A percentile compares a stretch with the other conserved stretches of the same genome.
phyloP scores from a whole-genome alignment of 53 echinoderm and acorn worm genomes.

The Glandiceps talaboti region DNA sequence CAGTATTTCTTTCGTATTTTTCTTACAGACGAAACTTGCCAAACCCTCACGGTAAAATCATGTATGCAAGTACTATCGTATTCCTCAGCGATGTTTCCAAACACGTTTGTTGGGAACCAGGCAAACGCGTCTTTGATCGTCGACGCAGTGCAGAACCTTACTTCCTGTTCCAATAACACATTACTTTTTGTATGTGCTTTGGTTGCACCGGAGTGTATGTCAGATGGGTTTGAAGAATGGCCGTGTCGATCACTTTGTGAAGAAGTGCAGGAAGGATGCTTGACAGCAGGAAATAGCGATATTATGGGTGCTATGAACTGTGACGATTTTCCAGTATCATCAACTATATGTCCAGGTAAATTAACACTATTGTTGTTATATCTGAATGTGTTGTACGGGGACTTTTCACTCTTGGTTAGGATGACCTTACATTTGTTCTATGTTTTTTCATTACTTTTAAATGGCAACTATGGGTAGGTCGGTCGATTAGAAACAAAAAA shows the following conservation, averaged over 20 bases:
- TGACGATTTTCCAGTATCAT: too few relatives aligned
- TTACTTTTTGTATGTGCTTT: not conserved
- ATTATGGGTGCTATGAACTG: too few relatives aligned
- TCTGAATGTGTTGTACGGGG: too few relatives aligned
- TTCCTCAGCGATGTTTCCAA: not conserved
- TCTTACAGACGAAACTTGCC: not conserved
- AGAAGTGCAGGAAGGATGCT: not conserved
- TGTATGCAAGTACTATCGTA: not conserved
- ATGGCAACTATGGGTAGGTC: too few relatives aligned
- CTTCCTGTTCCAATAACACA: not conserved
- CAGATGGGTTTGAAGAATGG: not conserved
- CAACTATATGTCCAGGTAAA: too few relatives aligned
- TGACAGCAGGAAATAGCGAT: too few relatives aligned
- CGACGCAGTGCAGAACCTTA: not conserved
- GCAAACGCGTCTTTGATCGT: not conserved
- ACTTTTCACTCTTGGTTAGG: too few relatives aligned
- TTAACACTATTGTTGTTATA: too few relatives aligned
- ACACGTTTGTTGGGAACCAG: not conserved
- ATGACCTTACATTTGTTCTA: too few relatives aligned
- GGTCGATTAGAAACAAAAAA: too few relatives aligned
- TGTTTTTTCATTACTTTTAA: too few relatives aligned
- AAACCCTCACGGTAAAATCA: not conserved
- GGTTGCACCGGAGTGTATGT: not conserved
- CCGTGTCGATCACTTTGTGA: not conserved
- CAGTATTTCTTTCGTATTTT: too few relatives aligned